Conservation (phyloP, 2,797 vertebrate genomes). For the Liparis tanakae region DNA sequence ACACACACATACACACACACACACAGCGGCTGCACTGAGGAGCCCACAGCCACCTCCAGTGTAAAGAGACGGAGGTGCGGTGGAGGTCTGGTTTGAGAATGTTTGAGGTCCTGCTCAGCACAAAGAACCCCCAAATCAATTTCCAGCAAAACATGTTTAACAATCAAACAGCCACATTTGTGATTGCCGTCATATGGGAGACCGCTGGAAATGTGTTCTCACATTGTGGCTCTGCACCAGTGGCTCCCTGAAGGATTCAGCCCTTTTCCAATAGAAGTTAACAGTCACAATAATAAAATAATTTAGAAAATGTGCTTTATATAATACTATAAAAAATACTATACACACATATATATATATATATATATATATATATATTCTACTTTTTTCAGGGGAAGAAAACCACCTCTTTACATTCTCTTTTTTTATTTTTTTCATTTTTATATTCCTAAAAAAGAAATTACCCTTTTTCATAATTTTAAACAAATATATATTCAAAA, state of each 20-base stretch:
- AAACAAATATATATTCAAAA: neutral
- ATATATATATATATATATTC: too few species aligned
- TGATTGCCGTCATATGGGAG: conserved; percentile 48
- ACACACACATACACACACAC: conserved; percentile 7
- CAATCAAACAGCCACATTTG: conserved; percentile 60
- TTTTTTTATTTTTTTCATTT: neutral
- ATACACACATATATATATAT: too few species aligned
- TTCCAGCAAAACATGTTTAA: conserved; percentile 65
- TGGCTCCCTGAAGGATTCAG: conserved; percentile 28
- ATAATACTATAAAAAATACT: too few species aligned
- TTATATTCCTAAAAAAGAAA: conserved; percentile 1
- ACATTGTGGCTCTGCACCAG: conserved; percentile 43
- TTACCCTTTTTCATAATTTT: neutral
- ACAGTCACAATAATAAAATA: neutral
- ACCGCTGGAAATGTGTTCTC: conserved; percentile 39
- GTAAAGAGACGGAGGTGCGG: conserved; percentile 30
- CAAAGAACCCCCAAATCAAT: conserved; percentile 45
- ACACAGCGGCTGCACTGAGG: conserved; percentile 8
- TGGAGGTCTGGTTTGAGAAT: conserved; percentile 30
- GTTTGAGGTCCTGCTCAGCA: conserved; percentile 34
- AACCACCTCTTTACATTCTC: neutral
- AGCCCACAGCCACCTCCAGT: conserved; percentile 17
- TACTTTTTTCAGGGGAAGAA: neutral
- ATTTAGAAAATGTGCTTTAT: neutral
- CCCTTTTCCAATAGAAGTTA: neutral